phyloP scores from a whole-genome alignment of 1,140 invertebrate genomes.

The Protaetia brevitarsis region DNA sequence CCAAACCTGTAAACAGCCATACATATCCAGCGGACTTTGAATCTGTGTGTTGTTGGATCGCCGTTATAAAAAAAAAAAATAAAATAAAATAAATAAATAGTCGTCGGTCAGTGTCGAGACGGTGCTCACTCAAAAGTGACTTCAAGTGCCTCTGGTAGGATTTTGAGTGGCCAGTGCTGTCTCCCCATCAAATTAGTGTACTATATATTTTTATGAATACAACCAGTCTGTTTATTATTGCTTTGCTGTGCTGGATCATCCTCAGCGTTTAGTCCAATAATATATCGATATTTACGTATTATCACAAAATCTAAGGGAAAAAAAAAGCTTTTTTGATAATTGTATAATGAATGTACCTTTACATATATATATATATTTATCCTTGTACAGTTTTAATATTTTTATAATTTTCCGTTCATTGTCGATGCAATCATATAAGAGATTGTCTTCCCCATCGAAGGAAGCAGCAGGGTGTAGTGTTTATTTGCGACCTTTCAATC shows the following conservation, averaged over 20 bases:
- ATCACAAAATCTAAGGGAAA: conserved; percentile 39
- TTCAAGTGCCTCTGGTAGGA: conserved; percentile 50
- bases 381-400: conserved; percentile 50
- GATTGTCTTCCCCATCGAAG: conserved; percentile 49
- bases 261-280: conserved; percentile 44
- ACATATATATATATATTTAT: conserved; percentile 40
- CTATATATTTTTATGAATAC: conserved; percentile 49
- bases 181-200: conserved; percentile 45
- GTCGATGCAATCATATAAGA: conserved; percentile 45
- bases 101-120: conserved; percentile 47
- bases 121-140: conserved; percentile 46
- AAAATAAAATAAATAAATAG: no score
- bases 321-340: conserved; percentile 47
- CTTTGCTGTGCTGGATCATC: conserved; percentile 44
- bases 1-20: no score
- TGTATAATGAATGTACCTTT: conserved; percentile 48
- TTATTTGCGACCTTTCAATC: conserved; percentile 49
- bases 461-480: conserved; percentile 49
- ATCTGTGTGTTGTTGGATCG: conserved; percentile 47
- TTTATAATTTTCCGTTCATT: conserved; percentile 46
- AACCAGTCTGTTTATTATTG: conserved; percentile 42
- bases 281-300: conserved; percentile 44
- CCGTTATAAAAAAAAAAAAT: conserved; percentile 39
- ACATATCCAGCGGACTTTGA: conserved; percentile 46
- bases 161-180: conserved; percentile 44